Conservation (phyloP, 2,113 vertebrate species). For the Istiophorus platypterus region DNA sequence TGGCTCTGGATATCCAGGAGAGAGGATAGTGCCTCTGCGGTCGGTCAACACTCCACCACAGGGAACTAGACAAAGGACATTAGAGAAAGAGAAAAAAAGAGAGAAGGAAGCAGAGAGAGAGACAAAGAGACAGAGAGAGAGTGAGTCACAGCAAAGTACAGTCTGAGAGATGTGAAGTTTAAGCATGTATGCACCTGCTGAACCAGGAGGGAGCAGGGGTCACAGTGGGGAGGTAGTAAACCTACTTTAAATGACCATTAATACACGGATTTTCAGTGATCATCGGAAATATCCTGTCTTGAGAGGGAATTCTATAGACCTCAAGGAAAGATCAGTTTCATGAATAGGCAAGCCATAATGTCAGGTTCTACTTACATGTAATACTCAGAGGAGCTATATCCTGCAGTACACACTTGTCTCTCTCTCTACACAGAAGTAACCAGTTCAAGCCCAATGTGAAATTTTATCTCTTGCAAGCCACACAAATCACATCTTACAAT, state of each 20-base stretch:
- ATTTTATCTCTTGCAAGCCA: slow-evolving; percentile 26
- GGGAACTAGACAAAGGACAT: slow-evolving; percentile 87
- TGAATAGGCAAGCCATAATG: neutral
- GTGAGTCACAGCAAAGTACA: slow-evolving; percentile 11
- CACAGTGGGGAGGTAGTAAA: neutral
- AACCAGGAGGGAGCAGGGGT: slow-evolving; percentile 1
- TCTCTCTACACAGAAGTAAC: slow-evolving; percentile 17
- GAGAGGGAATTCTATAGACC: slow-evolving; percentile 4
- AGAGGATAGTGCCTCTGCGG: slow-evolving; percentile 95
- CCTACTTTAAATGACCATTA: neutral
- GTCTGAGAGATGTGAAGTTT: neutral
- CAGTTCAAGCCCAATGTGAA: slow-evolving; percentile 30
- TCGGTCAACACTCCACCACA: slow-evolving; percentile 95
- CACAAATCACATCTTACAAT: slow-evolving; percentile 34
- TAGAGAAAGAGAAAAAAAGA: slow-evolving; percentile 2
- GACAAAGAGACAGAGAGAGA: neutral
- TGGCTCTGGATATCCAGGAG: slow-evolving; percentile 96
- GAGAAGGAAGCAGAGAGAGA: no score
- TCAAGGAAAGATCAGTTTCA: neutral
- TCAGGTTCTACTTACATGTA: neutral
- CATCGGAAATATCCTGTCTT: slow-evolving; percentile 1
- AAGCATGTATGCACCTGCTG: neutral
- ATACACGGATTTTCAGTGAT: slow-evolving; percentile 10
- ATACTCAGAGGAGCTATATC: neutral
- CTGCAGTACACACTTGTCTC: slow-evolving; percentile 12